Evolutionary conservation across 1,140 invertebrate species (phyloP).

Genomic region (Scylla paramamosain): DNA sequence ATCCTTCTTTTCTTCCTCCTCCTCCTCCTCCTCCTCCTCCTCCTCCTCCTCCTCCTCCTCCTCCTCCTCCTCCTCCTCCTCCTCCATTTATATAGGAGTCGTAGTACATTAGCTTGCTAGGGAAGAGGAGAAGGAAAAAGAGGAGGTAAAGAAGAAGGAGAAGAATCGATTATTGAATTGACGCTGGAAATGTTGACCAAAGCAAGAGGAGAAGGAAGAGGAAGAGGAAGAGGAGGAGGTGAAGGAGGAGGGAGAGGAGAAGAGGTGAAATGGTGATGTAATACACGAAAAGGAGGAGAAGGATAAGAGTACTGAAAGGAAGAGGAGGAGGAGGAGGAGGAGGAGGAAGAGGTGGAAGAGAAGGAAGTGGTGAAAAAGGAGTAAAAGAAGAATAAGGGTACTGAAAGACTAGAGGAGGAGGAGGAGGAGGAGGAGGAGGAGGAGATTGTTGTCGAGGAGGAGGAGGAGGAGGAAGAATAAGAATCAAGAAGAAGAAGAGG

Average conservation of each 20-base stretch:
- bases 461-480: not conserved
- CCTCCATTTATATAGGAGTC: not conserved
- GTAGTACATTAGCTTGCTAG: not conserved
- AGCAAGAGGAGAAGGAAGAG: too few species aligned
- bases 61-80: constrained; percentile 4
- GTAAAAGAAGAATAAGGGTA: not conserved
- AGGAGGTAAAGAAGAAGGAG: too few species aligned
- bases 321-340: not conserved
- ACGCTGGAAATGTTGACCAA: too few species aligned
- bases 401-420: not conserved
- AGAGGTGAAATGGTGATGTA: too few species aligned
- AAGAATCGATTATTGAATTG: too few species aligned
- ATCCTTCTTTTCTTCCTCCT: not conserved
- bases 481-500: too few species aligned
- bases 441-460: not conserved
- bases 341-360: not conserved
- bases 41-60: not conserved
- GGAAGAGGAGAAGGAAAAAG: not conserved
- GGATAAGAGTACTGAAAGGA: not conserved
- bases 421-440: not conserved
- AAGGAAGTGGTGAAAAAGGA: not conserved
- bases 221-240: too few species aligned
- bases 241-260: too few species aligned
- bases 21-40: not conserved
- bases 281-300: too few species aligned